Conservation (phyloP, 2,888 invertebrate species). For the Neoitamus cyanurus region DNA sequence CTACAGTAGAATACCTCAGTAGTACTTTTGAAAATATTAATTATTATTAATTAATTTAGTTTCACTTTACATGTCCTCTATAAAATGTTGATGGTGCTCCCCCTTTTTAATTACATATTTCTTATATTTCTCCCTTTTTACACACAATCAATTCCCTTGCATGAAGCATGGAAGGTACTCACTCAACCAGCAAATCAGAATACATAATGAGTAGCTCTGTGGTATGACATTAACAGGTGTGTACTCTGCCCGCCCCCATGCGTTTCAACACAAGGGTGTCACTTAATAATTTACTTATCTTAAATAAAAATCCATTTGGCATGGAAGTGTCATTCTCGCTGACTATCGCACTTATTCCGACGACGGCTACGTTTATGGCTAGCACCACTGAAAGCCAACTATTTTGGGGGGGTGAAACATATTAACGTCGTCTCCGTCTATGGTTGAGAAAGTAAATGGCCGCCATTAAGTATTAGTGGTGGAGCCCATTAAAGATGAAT, state of each 20-base stretch:
- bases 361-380: background rate
- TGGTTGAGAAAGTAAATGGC: conserved; percentile 26
- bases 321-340: conserved; percentile 17
- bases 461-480: conserved; percentile 31
- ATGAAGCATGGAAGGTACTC: background rate
- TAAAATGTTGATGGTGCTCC: too few relatives aligned
- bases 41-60: too few relatives aligned
- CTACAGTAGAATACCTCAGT: too few relatives aligned
- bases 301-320: conserved; percentile 33
- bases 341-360: conserved; percentile 26
- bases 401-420: background rate
- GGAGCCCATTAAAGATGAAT: conserved; percentile 42
- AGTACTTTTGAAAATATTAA: too few relatives aligned
- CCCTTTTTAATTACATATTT: too few relatives aligned
- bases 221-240: background rate
- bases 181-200: background rate
- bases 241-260: background rate
- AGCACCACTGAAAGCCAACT: background rate
- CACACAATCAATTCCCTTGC: background rate
- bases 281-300: conserved; percentile 42
- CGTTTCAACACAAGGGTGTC: background rate
- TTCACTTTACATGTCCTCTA: too few relatives aligned
- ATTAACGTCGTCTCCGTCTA: conserved; percentile 21
- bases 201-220: background rate
- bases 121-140: too few relatives aligned